These are phyloP conservation scores for Mesitornis unicolor DNA, from an alignment of 2,113 vertebrate genomes.

Conservation along the genomic window DNA sequence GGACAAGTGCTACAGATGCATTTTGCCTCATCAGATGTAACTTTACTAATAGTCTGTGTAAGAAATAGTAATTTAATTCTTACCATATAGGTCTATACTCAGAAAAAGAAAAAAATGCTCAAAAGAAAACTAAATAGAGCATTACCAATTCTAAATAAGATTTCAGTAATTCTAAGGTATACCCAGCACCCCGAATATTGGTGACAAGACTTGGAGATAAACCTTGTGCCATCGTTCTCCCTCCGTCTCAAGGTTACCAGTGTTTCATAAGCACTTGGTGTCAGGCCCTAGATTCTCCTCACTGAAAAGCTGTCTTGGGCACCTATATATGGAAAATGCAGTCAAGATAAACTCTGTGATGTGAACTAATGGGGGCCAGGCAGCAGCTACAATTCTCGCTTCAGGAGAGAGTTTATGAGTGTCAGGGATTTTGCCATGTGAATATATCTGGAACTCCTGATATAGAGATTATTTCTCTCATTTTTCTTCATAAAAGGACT, in stretches of 20 bases:
- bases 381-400: background rate
- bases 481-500: background rate
- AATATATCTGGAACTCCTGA: background rate
- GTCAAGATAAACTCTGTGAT: background rate
- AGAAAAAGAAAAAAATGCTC: background rate
- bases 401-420: fast-evolving
- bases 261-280: background rate
- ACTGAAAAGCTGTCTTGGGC: background rate
- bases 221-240: background rate
- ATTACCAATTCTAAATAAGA: background rate
- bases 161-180: background rate
- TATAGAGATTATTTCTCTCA: background rate
- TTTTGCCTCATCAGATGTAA: background rate
- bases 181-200: fast-evolving
- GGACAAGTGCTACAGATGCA: background rate
- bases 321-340: background rate
- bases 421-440: background rate
- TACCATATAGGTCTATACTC: background rate
- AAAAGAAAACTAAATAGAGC: background rate
- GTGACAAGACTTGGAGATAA: background rate
- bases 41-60: background rate
- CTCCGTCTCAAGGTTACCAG: background rate
- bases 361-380: background rate
- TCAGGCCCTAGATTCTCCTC: background rate
- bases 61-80: background rate